These are phyloP conservation scores for Exocentrus adspersus DNA, from an alignment of 2,888 invertebrate genomes.

Conservation along the genomic window DNA sequence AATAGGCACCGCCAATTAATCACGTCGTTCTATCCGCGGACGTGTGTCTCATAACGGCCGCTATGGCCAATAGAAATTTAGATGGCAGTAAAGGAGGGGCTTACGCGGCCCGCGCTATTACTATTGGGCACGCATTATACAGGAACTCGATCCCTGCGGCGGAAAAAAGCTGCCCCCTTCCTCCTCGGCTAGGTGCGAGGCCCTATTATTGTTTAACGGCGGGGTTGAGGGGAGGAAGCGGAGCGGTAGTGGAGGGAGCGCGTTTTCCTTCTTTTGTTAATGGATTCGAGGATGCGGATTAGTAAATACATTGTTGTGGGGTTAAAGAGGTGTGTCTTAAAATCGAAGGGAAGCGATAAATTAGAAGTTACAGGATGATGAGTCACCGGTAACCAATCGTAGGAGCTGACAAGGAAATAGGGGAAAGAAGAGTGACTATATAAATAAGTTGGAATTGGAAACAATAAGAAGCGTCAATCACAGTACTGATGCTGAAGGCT, in stretches of 20 bases:
- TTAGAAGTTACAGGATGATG: too few species aligned
- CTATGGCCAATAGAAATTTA: slow-evolving; percentile 53
- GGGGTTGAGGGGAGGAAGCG: not conserved
- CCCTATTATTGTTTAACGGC: not conserved
- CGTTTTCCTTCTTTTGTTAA: too few species aligned
- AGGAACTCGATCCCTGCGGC: slow-evolving; percentile 44
- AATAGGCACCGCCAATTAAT: slow-evolving; percentile 39
- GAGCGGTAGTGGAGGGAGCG: not conserved
- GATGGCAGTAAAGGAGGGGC: slow-evolving; percentile 53
- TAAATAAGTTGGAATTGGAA: too few species aligned
- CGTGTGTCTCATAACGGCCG: slow-evolving; percentile 49
- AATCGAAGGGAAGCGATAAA: too few species aligned
- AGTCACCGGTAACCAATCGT: too few species aligned
- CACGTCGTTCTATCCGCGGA: slow-evolving; percentile 49
- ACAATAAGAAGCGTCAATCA: too few species aligned
- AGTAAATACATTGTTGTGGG: too few species aligned
- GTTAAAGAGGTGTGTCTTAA: too few species aligned
- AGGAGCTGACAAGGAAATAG: too few species aligned
- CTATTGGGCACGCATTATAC: slow-evolving; percentile 48
- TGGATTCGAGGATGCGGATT: too few species aligned
- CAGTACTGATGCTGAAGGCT: too few species aligned
- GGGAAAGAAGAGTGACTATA: too few species aligned
- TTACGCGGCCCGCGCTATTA: slow-evolving; percentile 43
- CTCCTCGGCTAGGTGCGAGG: slow-evolving; percentile 18
- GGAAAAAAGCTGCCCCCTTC: slow-evolving; percentile 43